phyloP scores from a whole-genome alignment of 2,113 vertebrate species.

The Rissa tridactyla region DNA sequence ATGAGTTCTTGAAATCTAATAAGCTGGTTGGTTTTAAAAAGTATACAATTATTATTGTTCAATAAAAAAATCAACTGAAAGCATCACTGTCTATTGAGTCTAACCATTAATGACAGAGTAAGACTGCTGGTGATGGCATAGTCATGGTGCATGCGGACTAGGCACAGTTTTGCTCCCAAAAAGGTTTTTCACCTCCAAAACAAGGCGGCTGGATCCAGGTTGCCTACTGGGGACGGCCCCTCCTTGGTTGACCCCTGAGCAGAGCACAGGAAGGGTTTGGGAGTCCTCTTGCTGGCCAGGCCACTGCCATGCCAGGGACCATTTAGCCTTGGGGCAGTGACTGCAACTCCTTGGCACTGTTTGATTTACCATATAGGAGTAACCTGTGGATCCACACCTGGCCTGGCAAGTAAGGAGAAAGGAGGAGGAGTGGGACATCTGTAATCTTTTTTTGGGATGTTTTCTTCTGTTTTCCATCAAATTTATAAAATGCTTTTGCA shows the following conservation, averaged over 20 bases:
- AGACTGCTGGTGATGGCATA: neutral
- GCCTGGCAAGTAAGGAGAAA: neutral
- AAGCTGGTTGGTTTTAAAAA: constrained; percentile 27
- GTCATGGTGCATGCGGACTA: neutral
- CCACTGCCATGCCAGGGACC: neutral
- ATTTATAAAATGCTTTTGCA: neutral
- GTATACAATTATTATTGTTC: constrained; percentile 28
- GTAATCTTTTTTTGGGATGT: neutral
- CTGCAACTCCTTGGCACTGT: neutral
- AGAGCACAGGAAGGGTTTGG: neutral
- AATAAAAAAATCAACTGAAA: constrained; percentile 37
- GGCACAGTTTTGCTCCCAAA: neutral
- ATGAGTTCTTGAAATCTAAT: constrained; percentile 17
- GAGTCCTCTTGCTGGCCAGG: neutral
- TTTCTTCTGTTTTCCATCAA: neutral
- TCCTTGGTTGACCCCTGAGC: neutral
- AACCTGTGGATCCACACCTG: too few species aligned
- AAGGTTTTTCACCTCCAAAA: neutral
- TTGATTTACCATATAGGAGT: neutral
- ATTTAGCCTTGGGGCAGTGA: neutral
- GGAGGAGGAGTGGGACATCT: neutral
- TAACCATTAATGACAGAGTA: neutral
- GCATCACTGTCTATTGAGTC: neutral
- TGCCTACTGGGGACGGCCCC: neutral
- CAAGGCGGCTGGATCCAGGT: neutral